Evolutionary conservation across 2,113 vertebrate genomes (phyloP), one percentile per base, ranked within the genome.

Genomic region (Empidonax alnorum): DNA sequence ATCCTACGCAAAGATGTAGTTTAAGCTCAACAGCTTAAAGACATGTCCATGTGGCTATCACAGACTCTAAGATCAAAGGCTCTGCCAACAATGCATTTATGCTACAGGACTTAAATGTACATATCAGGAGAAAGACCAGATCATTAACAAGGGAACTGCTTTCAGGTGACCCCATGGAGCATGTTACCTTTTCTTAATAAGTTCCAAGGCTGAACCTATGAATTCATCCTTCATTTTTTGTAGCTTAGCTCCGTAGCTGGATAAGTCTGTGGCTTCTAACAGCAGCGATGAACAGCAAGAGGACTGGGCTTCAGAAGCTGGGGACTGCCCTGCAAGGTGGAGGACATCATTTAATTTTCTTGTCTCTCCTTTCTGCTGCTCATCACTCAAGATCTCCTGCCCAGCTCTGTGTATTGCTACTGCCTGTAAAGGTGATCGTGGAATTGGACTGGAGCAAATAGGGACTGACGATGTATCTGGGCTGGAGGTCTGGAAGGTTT

Each of bases 111-210:
- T 89, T 89, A 82, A 81, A 87, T 25, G 23, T 53, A 89, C 16
- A 0, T 62, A 89, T 68, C 61, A 72, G 80, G 61, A 79, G 22
- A 87, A 80, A 87, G 73, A 94, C 17, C 4, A 78, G 88, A 83
- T 39, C 4, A 6, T 90, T 88, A 73, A 93, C 47, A 92, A 81
- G 25, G 55, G 68, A 91, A 92, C 61, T 94, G 37, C 46, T 85
- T 89, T 92, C 84, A 93, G 89, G 55, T 80, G 90, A 87, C 65
- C 76, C 90, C 94, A 78, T 1, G 46, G 52, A 93, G 55, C 74
- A 37, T 68, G 97, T 97, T 90, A 99, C 99, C 99, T 99, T 97
- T 99, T 99, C 96, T 99, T 99, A 97, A 99, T 99, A 90, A 99
- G 98, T 95, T 98, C 98, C 96, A 99, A 96, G 18, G 98, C 98